Evolutionary conservation across 1,140 invertebrate species (phyloP).

Genomic region (Drosophila pachea): DNA sequence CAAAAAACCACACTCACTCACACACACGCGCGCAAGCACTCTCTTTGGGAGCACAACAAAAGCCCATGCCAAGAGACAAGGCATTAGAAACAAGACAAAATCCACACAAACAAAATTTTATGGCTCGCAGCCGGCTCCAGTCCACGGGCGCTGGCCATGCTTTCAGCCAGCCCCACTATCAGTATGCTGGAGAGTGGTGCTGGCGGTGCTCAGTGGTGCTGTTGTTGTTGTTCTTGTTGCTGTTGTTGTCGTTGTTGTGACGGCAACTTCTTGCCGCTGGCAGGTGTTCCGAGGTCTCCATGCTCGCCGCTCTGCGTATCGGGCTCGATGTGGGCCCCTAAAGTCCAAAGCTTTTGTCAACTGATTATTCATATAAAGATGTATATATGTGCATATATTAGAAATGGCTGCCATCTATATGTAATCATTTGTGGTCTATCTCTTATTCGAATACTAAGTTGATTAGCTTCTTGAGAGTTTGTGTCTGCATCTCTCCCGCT

Average conservation of each 20-base stretch:
- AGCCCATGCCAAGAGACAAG: constrained; percentile 25
- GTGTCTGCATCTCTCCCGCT: neutral
- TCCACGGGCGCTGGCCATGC: constrained; percentile 18
- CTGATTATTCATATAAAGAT: neutral
- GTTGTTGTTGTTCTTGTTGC: too few species aligned
- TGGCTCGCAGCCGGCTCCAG: constrained; percentile 34
- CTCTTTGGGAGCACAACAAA: constrained; percentile 27
- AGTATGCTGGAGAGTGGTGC: constrained; percentile 2
- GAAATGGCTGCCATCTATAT: neutral
- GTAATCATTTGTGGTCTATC: neutral
- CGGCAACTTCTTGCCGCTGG: constrained; percentile 22
- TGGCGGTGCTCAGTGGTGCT: constrained; percentile 3
- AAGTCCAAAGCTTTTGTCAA: constrained; percentile 15
- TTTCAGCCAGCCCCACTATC: constrained; percentile 40
- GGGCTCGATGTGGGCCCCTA: neutral
- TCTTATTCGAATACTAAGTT: neutral
- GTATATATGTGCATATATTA: constrained; percentile 1
- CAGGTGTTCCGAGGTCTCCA: constrained; percentile 46
- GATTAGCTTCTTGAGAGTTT: neutral
- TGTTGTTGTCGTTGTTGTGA: constrained; percentile 1
- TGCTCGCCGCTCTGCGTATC: constrained; percentile 32
- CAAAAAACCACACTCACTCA: constrained; percentile 21
- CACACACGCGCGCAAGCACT: constrained; percentile 17
- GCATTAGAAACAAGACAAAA: constrained; percentile 45
- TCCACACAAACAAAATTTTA: constrained; percentile 43